Conservation (phyloP, 2,888 invertebrate species). For the Frankliniella intonsa region DNA sequence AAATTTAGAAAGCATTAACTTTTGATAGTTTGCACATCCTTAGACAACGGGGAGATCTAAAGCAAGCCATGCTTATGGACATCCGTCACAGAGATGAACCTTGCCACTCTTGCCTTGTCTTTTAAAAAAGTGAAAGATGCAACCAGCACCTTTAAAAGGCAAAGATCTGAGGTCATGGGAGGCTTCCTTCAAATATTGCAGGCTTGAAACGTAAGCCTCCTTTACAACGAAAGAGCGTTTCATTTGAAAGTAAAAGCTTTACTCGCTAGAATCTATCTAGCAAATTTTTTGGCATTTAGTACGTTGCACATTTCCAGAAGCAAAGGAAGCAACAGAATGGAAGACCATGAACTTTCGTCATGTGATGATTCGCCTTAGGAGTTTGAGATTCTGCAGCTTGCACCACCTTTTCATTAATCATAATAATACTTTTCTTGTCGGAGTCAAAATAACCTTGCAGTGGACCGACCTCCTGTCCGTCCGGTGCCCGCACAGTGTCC, state of each 20-base stretch:
- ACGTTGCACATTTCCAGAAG: background rate
- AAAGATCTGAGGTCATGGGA: background rate
- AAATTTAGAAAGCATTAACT: no score
- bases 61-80: conserved; percentile 18
- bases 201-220: background rate
- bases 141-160: background rate
- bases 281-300: background rate
- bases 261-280: no score
- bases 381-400: no score
- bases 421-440: background rate
- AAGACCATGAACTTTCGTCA: no score
- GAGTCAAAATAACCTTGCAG: no score
- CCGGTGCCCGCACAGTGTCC: no score
- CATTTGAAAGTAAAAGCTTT: no score
- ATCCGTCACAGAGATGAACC: background rate
- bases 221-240: background rate
- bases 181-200: no score
- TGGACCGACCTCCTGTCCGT: no score
- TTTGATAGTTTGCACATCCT: conserved; percentile 1
- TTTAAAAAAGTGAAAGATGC: conserved; percentile 5
- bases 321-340: background rate
- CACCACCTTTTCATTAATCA: background rate
- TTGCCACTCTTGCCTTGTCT: conserved; percentile 1
- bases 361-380: no score
- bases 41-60: conserved; percentile 29